A percentile compares a stretch with the other conserved stretches of the same genome.
Evolutionary conservation across 2,797 vertebrate genomes (phyloP).

Genomic region (Coregonus sp.): DNA sequence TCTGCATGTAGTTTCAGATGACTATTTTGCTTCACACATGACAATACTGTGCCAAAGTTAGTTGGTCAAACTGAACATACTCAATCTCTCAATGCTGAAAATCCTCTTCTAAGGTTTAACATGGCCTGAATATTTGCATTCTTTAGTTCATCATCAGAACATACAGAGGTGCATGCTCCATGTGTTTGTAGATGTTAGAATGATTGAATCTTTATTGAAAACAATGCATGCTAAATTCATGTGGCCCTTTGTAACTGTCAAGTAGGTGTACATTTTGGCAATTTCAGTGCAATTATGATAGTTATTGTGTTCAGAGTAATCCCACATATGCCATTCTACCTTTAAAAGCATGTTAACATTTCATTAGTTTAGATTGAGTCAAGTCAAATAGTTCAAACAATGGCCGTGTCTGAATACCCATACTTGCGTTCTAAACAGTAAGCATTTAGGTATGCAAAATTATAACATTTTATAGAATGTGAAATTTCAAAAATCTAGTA

Average conservation of each 20-base stretch:
- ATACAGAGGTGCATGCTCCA: slow-evolving; percentile 44
- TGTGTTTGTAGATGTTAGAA: slow-evolving; percentile 47
- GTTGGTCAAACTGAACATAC: background rate
- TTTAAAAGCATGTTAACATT: slow-evolving; percentile 27
- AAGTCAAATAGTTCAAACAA: background rate
- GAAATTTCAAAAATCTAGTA: too few relatives aligned
- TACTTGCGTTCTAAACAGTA: background rate
- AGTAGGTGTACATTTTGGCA: slow-evolving; percentile 19
- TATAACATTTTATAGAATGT: too few relatives aligned
- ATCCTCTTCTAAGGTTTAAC: background rate
- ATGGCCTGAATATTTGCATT: background rate
- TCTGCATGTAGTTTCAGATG: background rate
- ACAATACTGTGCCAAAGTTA: background rate
- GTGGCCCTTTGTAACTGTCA: slow-evolving; percentile 18
- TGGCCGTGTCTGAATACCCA: too few relatives aligned
- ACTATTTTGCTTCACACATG: too few relatives aligned
- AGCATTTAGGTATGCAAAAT: too few relatives aligned
- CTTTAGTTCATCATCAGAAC: background rate
- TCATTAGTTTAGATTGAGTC: slow-evolving; percentile 29
- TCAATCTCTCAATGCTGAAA: background rate
- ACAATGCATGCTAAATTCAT: slow-evolving; percentile 38
- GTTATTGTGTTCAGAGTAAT: slow-evolving; percentile 19
- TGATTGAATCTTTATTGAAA: slow-evolving; percentile 38
- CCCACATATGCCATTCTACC: slow-evolving; percentile 9
- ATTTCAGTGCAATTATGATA: slow-evolving; percentile 15